These are phyloP conservation scores for Ardeotis arabs DNA, from an alignment of 2,113 vertebrate species.

Conservation along the genomic window DNA sequence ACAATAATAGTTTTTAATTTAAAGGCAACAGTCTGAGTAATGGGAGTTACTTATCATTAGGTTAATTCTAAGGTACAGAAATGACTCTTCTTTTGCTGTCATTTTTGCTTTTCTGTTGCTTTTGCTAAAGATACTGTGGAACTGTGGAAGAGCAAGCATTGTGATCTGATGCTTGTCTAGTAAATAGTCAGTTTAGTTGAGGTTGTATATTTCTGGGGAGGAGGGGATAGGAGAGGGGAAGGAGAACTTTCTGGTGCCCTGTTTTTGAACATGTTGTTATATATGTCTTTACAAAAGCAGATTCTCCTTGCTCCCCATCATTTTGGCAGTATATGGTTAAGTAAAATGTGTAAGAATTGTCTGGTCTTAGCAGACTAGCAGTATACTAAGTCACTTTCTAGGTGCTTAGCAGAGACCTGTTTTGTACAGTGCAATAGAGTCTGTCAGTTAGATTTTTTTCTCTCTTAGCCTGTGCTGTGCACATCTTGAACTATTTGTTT, in stretches of 20 bases:
- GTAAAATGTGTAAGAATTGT: background rate
- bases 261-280: background rate
- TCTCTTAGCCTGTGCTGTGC: background rate
- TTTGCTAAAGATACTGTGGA: background rate
- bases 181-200: background rate
- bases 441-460: background rate
- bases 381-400: background rate
- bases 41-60: background rate
- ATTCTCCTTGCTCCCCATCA: background rate
- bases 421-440: background rate
- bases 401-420: background rate
- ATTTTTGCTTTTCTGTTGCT: background rate
- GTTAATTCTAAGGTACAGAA: background rate
- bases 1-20: background rate
- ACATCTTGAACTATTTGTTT: background rate
- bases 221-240: background rate
- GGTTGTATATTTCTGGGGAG: fast-evolving
- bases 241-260: background rate
- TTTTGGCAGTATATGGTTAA: background rate
- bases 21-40: background rate
- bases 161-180: background rate
- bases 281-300: background rate
- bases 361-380: background rate
- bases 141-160: background rate
- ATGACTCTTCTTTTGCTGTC: background rate